A percentile compares a stretch with the other conserved stretches of the same genome.
These are phyloP conservation scores for Hartigia nigra DNA, from an alignment of 2,888 invertebrate species.

Conservation along the genomic window DNA sequence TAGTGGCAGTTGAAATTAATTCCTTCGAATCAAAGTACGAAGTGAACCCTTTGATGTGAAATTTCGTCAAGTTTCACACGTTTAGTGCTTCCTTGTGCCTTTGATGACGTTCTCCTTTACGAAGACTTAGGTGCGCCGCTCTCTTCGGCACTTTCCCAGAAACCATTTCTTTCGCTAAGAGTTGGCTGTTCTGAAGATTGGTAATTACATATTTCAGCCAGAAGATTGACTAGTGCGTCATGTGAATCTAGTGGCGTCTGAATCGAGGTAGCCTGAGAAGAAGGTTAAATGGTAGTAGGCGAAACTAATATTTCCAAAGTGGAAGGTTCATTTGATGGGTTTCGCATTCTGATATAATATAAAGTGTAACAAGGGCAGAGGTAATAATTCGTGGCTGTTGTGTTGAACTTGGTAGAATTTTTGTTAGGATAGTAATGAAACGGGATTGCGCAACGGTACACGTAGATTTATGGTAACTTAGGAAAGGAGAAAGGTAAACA, in stretches of 20 bases:
- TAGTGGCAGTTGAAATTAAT: slow-evolving; percentile 5
- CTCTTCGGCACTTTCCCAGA: background rate
- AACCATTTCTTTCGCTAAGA: background rate
- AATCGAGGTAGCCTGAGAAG: background rate
- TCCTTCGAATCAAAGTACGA: background rate
- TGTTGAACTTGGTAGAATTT: background rate
- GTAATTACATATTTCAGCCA: slow-evolving; percentile 37
- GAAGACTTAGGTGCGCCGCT: background rate
- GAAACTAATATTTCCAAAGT: background rate
- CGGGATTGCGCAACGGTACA: background rate
- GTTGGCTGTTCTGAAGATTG: slow-evolving; percentile 28
- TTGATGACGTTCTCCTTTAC: slow-evolving; percentile 18
- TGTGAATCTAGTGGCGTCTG: background rate
- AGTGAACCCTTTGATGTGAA: slow-evolving; percentile 44
- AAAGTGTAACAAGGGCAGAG: background rate
- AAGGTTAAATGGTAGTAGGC: background rate
- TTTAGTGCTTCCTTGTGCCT: slow-evolving; percentile 42
- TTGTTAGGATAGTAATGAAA: background rate
- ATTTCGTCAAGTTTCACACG: slow-evolving; percentile 42
- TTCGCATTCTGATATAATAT: background rate
- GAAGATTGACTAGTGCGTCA: background rate
- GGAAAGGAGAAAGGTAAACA: slow-evolving; percentile 3
- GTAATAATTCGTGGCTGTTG: background rate
- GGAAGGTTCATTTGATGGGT: background rate
- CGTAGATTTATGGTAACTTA: background rate